phyloP scores from a whole-genome alignment of 2,113 vertebrate species.

The Phaethon lepturus region DNA sequence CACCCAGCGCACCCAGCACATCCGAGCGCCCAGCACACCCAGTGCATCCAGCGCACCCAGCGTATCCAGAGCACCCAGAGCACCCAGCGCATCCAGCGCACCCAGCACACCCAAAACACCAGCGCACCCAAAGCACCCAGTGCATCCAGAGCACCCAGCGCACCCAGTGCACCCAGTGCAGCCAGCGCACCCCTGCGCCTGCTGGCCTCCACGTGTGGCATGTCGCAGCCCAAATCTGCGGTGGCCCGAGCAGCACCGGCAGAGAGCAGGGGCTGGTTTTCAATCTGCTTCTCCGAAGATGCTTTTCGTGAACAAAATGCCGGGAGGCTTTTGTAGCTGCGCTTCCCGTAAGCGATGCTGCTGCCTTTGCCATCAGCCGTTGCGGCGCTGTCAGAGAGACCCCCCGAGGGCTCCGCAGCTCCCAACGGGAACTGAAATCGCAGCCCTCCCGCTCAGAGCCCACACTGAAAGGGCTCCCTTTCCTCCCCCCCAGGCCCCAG shows the following conservation, averaged over 20 bases:
- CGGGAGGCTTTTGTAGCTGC: neutral
- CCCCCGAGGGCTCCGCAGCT: neutral
- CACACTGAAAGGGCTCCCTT: rapidly evolving
- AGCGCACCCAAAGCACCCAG: rapidly evolving
- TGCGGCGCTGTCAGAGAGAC: neutral
- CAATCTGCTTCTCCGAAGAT: neutral
- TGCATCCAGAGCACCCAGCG: rapidly evolving
- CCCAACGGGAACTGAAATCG: rapidly evolving
- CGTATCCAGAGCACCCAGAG: too few species aligned
- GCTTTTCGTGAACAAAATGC: neutral
- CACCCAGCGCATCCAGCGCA: neutral
- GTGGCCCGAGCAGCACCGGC: rapidly evolving
- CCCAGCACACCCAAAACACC: too few species aligned
- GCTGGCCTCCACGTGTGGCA: rapidly evolving
- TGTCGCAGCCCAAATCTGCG: rapidly evolving
- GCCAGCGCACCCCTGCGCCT: neutral
- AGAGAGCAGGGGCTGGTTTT: neutral
- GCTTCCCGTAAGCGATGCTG: rapidly evolving
- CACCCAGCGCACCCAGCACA: neutral
- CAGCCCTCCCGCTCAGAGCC: neutral
- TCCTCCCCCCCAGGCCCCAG: neutral
- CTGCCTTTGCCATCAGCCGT: neutral
- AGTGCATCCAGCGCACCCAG: neutral
- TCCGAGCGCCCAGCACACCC: neutral
- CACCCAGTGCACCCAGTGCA: rapidly evolving